Conservation (phyloP, 2,113 vertebrate genomes). For the Nipponia nippon region DNA sequence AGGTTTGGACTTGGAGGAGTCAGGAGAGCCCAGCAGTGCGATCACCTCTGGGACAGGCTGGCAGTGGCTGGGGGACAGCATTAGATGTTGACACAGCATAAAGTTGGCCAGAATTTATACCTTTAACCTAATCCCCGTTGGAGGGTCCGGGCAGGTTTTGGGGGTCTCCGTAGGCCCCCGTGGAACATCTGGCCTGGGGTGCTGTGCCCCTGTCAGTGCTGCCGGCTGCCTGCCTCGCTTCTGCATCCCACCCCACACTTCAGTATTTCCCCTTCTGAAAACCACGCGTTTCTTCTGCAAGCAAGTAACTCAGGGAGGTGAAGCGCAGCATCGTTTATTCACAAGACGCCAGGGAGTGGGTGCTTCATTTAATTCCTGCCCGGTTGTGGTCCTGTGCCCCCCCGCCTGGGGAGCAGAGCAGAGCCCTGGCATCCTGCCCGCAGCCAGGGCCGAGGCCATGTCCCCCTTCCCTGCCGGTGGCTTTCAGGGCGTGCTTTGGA, state of each 20-base stretch:
- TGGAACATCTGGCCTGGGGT: fast-evolving
- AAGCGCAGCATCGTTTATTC: neutral
- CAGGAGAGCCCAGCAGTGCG: neutral
- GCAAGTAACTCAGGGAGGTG: neutral
- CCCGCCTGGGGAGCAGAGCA: neutral
- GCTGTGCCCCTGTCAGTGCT: neutral
- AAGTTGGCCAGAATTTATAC: neutral
- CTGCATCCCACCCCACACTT: fast-evolving
- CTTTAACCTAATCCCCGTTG: neutral
- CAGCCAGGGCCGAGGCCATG: fast-evolving
- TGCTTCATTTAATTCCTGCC: neutral
- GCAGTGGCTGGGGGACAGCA: neutral
- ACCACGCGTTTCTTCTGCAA: fast-evolving
- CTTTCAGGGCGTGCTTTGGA: fast-evolving
- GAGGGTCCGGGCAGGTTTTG: neutral
- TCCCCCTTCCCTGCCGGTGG: neutral
- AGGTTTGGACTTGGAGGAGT: neutral
- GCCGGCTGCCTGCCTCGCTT: neutral
- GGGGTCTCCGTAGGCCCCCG: neutral
- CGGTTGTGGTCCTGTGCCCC: fast-evolving
- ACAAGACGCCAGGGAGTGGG: fast-evolving
- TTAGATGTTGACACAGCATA: neutral
- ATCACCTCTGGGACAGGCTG: neutral
- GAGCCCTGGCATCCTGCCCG: neutral
- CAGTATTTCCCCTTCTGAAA: neutral